A percentile compares a stretch with the other conserved stretches of the same genome.
Evolutionary conservation across 2,888 invertebrate genomes (phyloP).

Genomic region (Perithous albicinctus): DNA sequence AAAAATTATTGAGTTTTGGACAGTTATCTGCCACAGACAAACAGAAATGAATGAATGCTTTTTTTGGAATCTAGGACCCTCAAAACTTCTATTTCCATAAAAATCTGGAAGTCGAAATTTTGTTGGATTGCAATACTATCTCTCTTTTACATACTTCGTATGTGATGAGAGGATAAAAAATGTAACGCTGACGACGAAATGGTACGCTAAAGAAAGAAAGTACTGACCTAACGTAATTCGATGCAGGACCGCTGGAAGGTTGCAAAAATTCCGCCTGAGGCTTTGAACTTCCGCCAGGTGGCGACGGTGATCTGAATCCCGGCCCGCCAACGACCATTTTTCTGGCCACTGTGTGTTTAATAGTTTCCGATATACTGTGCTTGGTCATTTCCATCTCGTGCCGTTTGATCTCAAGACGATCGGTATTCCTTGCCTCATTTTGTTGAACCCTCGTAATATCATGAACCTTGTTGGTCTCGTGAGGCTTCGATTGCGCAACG

Average conservation of each 20-base stretch:
- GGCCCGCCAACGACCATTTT: slow-evolving; percentile 89
- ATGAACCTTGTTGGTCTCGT: slow-evolving; percentile 72
- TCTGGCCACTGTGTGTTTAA: slow-evolving; percentile 86
- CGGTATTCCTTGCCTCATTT: slow-evolving; percentile 71
- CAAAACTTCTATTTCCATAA: too few species aligned
- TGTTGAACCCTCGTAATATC: slow-evolving; percentile 60
- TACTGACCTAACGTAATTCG: slow-evolving; percentile 82
- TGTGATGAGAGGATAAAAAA: too few species aligned
- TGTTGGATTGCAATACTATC: too few species aligned
- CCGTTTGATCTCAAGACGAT: slow-evolving; percentile 79
- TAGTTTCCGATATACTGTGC: slow-evolving; percentile 86
- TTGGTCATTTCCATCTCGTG: slow-evolving; percentile 86
- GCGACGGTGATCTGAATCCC: slow-evolving; percentile 86
- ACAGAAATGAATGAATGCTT: too few species aligned
- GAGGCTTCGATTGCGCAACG: slow-evolving; percentile 69
- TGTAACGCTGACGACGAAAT: too few species aligned
- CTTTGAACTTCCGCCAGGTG: slow-evolving; percentile 86
- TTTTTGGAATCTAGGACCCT: too few species aligned
- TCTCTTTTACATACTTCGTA: too few species aligned
- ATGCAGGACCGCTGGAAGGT: slow-evolving; percentile 82
- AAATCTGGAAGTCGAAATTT: too few species aligned
- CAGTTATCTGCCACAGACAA: too few species aligned
- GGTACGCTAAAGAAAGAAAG: neutral
- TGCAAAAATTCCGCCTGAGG: slow-evolving; percentile 84
- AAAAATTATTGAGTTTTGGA: too few species aligned